Percentiles rank a stretch among this genome's conserved stretches.
Evolutionary conservation across 2,797 vertebrate genomes (phyloP).

Genomic region (Gymnocypris eckloni): DNA sequence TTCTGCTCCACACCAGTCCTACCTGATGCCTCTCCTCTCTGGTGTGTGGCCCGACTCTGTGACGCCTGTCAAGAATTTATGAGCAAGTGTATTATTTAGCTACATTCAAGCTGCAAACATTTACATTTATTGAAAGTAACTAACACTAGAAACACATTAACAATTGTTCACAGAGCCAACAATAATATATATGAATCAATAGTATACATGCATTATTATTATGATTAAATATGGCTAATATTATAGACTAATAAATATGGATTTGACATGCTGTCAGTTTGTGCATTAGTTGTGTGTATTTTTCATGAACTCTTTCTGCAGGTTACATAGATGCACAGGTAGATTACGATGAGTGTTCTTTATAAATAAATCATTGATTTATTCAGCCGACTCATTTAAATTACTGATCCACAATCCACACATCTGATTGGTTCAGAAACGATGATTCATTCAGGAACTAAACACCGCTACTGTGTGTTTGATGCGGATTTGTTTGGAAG

Average conservation of each 20-base stretch:
- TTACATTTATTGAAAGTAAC: background rate
- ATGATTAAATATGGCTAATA: background rate
- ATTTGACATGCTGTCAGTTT: too few relatives aligned
- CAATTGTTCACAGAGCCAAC: background rate
- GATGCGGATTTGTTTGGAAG: background rate
- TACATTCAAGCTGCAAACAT: background rate
- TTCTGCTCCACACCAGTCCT: constrained; percentile 15
- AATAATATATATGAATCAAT: background rate
- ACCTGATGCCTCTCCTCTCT: constrained; percentile 2
- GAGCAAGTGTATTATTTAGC: background rate
- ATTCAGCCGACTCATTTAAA: background rate
- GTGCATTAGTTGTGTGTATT: too few relatives aligned
- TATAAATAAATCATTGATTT: background rate
- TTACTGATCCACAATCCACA: background rate
- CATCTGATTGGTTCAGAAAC: background rate
- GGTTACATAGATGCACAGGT: too few relatives aligned
- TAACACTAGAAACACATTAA: background rate
- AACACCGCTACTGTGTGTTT: background rate
- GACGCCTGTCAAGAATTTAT: background rate
- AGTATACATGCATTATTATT: background rate
- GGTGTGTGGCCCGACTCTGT: background rate
- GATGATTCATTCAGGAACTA: background rate
- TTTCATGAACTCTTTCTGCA: too few relatives aligned
- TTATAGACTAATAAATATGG: background rate
- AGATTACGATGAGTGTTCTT: background rate